These are phyloP conservation scores for Catagonus wagneri DNA, from an alignment of 2,113 vertebrate genomes.

Conservation along the genomic window DNA sequence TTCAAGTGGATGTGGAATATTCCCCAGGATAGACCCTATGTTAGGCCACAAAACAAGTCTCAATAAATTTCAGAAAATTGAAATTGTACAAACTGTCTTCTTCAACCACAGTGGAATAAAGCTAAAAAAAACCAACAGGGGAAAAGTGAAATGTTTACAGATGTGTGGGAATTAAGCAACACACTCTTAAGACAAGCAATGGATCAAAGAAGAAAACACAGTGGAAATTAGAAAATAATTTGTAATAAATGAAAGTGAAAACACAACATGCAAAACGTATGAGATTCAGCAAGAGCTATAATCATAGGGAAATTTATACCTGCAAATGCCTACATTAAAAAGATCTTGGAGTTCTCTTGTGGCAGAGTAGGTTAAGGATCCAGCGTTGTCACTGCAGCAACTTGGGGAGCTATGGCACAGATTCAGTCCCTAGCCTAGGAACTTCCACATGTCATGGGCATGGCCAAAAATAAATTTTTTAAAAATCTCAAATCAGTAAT, in stretches of 20 bases:
- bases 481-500: neutral
- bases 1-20: neutral
- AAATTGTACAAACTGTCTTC: neutral
- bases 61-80: constrained; percentile 18
- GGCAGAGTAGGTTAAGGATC: too few species aligned
- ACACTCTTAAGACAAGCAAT: constrained; percentile 21
- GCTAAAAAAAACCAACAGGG: neutral
- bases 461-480: too few species aligned
- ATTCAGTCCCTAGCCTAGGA: too few species aligned
- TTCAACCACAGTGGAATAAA: neutral
- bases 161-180: constrained; percentile 19
- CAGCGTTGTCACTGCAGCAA: too few species aligned
- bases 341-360: neutral
- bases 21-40: neutral
- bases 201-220: constrained; percentile 42
- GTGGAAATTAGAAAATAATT: constrained; percentile 49
- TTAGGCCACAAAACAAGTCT: constrained; percentile 57
- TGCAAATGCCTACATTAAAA: constrained; percentile 26
- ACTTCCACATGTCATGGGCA: too few species aligned
- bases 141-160: neutral
- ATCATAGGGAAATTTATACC: constrained; percentile 4
- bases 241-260: constrained; percentile 17
- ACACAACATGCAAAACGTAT: neutral
- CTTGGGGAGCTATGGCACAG: too few species aligned
- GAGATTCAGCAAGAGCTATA: constrained; percentile 15